These are phyloP conservation scores for Acropora tenuis DNA, from an alignment of 64 coral and sea anemone species.

Conservation along the genomic window DNA sequence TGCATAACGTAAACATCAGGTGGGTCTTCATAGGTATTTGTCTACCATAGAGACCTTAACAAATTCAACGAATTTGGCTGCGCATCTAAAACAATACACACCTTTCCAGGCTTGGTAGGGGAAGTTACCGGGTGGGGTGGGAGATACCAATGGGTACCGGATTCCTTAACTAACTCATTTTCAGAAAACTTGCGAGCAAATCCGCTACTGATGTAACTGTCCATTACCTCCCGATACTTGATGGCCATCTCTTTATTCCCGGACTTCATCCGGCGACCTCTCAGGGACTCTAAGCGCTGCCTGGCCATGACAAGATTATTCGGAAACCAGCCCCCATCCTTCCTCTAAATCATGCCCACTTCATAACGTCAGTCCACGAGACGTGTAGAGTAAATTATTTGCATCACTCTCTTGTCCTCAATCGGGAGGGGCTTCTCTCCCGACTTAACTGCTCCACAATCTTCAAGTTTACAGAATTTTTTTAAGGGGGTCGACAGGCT, in stretches of 20 bases:
- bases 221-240: constrained; percentile 30
- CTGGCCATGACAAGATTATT: constrained; percentile 41
- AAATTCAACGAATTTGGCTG: background rate
- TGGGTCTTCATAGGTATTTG: constrained; percentile 5
- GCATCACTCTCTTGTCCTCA: constrained; percentile 48
- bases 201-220: constrained; percentile 44
- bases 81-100: constrained; percentile 37
- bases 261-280: background rate
- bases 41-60: constrained; percentile 78
- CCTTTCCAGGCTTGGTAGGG: constrained; percentile 61
- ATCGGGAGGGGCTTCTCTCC: constrained; percentile 2
- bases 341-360: constrained; percentile 55
- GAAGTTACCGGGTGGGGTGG: constrained; percentile 46
- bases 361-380: constrained; percentile 58
- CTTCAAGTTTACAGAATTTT: constrained; percentile 45
- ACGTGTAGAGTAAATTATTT: constrained; percentile 59
- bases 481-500: constrained; percentile 5
- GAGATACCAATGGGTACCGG: constrained; percentile 29
- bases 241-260: constrained; percentile 52
- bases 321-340: constrained; percentile 26
- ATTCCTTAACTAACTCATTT: background rate
- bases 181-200: constrained; percentile 38
- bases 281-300: constrained; percentile 33
- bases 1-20: constrained; percentile 58
- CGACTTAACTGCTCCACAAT: constrained; percentile 3